phyloP scores from a whole-genome alignment of 2,888 invertebrate species.

The Hemithea aestivaria region DNA sequence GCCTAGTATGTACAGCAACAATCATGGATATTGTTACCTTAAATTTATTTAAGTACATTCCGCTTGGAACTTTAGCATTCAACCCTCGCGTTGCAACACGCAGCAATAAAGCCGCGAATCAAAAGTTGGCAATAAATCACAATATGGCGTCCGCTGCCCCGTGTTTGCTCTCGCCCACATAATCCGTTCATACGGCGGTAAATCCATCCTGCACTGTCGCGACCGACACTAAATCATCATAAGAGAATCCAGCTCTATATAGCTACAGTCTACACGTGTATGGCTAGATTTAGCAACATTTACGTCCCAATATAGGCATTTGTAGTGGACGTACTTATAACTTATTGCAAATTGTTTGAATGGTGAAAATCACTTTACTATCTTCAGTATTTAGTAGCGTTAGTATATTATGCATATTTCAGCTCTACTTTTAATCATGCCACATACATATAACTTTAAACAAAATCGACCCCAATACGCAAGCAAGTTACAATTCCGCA shows the following conservation, averaged over 20 bases:
- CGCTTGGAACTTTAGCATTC: conserved; percentile 25
- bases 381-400: no score
- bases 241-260: conserved; percentile 69
- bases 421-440: conserved; percentile 15
- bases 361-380: no score
- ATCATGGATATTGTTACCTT: no score
- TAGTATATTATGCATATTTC: no score
- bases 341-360: no score
- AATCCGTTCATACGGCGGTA: conserved; percentile 77
- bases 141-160: conserved; percentile 75
- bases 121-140: conserved; percentile 73
- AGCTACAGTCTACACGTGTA: conserved; percentile 35
- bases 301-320: neutral
- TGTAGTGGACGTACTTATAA: no score
- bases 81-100: conserved; percentile 44
- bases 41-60: no score
- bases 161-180: conserved; percentile 79
- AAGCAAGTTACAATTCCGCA: conserved; percentile 31
- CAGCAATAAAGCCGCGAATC: conserved; percentile 73
- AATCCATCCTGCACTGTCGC: conserved; percentile 75
- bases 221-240: conserved; percentile 75
- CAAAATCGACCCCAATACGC: conserved; percentile 35
- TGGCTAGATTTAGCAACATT: conserved; percentile 50
- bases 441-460: conserved; percentile 32
- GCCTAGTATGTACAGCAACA: no score